A percentile compares a stretch with the other conserved stretches of the same genome.
Evolutionary conservation across 1,140 invertebrate species (phyloP).

Genomic region (Catajapyx aquilonaris): DNA sequence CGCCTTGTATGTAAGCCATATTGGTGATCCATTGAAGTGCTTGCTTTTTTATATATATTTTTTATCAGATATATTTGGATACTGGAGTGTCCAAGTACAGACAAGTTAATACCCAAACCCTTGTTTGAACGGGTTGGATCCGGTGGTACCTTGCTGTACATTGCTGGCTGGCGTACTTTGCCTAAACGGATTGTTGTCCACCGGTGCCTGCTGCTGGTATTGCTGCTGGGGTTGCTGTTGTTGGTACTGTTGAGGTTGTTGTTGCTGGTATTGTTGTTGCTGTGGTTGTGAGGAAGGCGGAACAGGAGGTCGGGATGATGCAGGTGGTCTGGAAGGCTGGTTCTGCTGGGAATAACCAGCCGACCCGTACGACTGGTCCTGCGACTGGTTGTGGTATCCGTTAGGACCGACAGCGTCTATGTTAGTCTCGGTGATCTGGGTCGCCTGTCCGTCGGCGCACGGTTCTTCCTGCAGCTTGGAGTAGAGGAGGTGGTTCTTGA

Average conservation of each 20-base stretch:
- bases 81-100: neutral
- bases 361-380: constrained; percentile 12
- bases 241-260: constrained; percentile 16
- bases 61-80: neutral
- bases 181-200: constrained; percentile 33
- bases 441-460: constrained; percentile 6
- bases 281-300: constrained; percentile 18
- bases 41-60: neutral
- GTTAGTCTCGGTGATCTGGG: constrained; percentile 15
- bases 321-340: constrained; percentile 3
- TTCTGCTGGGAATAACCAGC: too few relatives aligned
- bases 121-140: constrained; percentile 27
- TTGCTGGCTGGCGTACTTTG: constrained; percentile 13
- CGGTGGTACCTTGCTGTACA: constrained; percentile 13
- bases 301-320: constrained; percentile 15
- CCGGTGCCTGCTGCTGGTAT: constrained; percentile 9
- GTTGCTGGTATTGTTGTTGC: constrained; percentile 23
- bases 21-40: too few relatives aligned
- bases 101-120: constrained; percentile 11
- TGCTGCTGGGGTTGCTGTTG: constrained; percentile 26
- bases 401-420: too few relatives aligned
- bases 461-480: constrained; percentile 25
- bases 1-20: too few relatives aligned
- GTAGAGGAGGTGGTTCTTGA: constrained; percentile 59
- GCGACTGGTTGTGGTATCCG: constrained; percentile 22